These are phyloP conservation scores for Thamnophis sirtalis DNA, from an alignment of 2,113 vertebrate species.

Conservation along the genomic window DNA sequence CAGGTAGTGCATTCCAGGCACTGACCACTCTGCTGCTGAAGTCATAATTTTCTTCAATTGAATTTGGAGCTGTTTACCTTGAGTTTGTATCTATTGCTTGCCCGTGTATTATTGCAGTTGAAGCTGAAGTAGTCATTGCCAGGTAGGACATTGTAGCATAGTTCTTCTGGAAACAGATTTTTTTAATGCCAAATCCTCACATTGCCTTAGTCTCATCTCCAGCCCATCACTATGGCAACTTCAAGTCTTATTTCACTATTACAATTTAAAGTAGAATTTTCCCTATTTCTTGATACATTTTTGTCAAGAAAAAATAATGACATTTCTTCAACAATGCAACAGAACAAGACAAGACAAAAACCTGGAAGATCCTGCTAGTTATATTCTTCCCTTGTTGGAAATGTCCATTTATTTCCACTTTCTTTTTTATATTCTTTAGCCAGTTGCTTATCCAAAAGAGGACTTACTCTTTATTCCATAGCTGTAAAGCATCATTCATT, in stretches of 20 bases:
- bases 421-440: background rate
- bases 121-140: no score
- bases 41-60: no score
- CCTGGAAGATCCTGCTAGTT: background rate
- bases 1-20: no score
- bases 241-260: background rate
- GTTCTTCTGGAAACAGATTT: background rate
- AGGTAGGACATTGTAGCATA: no score
- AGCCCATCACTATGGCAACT: background rate
- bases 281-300: background rate
- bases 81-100: no score
- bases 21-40: no score
- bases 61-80: no score
- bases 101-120: no score
- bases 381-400: background rate
- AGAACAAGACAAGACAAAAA: background rate
- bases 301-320: background rate
- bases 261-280: background rate
- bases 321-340: background rate
- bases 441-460: background rate
- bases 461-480: background rate
- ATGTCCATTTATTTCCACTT: background rate
- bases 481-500: background rate
- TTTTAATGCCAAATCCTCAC: background rate
- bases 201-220: background rate